Conservation (phyloP, 2,113 vertebrate species). For the Myrmophylax atrothorax region DNA sequence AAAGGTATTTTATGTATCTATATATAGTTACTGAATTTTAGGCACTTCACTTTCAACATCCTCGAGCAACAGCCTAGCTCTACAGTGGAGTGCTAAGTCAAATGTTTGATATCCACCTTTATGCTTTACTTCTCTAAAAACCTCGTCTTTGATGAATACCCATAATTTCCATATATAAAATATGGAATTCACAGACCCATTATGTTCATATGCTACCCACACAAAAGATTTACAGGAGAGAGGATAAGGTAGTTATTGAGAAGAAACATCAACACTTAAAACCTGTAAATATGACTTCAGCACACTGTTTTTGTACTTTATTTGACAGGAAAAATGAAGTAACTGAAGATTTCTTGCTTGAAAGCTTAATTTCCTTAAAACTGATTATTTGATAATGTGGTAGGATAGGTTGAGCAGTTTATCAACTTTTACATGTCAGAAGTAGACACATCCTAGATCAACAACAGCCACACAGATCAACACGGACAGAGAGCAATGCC, state of each 20-base stretch:
- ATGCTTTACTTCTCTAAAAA: neutral
- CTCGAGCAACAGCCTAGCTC: neutral
- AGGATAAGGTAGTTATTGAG: neutral
- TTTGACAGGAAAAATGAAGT: neutral
- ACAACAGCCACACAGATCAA: neutral
- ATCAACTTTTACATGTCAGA: neutral
- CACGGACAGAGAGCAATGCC: fast-evolving
- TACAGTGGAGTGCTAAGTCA: neutral
- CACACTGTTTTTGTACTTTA: neutral
- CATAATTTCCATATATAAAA: neutral
- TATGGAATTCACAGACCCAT: neutral
- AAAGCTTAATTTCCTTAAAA: neutral
- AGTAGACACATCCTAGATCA: neutral
- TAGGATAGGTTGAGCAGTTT: neutral
- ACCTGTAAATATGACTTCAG: neutral
- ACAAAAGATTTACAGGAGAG: neutral
- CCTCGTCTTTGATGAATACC: neutral
- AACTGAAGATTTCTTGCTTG: neutral
- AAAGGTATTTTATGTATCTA: neutral
- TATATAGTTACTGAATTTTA: neutral
- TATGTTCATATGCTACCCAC: neutral
- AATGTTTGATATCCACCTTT: neutral
- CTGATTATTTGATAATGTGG: neutral
- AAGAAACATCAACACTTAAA: neutral
- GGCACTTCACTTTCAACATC: neutral